Base-by-base conservation (phyloP, 2,113 vertebrate genomes). In the Cyrtonyx montezumae region DNA sequence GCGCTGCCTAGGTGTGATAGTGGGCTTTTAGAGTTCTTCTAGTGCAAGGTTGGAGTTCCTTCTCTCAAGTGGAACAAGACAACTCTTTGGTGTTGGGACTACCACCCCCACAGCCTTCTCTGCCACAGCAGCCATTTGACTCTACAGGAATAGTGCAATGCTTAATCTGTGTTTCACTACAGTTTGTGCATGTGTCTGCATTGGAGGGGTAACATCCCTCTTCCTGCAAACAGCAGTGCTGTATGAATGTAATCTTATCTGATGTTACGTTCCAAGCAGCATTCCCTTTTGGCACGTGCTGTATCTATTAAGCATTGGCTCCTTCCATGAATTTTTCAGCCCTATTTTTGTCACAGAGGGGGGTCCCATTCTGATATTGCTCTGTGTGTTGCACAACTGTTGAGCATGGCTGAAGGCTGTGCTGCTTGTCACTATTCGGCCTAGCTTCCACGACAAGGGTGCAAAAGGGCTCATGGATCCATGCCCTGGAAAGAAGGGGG, bases 161-260 rank as follows among this genome's bases (percentile, higher is more conserved):
- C 59, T 91, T 87, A 84, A 67, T 93, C 82, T 95, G 55, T 79
- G 63, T 79, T 90, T 94, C 91, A 77, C 82, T 90, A 77, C 45
- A 84, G 32, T 48, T 40, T 68, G 68, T 85, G 43, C 82, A 36
- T 66, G 28, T 58, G 30, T 34, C 79, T 88, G 73, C 88, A 53
- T 23, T 82, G 62, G 69, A 88, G 56, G 25, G 75, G 58, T 79
- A 83, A 66, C 61, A 56, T 69, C 71, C 88, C 75, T 79, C 43
- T 87, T 87, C 79, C 67, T 96, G 51, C 49, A 55, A 82, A 79
- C 34, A 89, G 51, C 36, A 75, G 23, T 65, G 40, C 58, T 78
- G 15, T 65, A 37, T 45, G 45, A 81, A n/a, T 69, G 77, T 67
- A 94, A 91, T 59, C 69, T 84, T 73, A 85, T 87, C 81, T 84